Evolutionary conservation across 2,797 vertebrate species (phyloP).

Genomic region (Sciaenops ocellatus): DNA sequence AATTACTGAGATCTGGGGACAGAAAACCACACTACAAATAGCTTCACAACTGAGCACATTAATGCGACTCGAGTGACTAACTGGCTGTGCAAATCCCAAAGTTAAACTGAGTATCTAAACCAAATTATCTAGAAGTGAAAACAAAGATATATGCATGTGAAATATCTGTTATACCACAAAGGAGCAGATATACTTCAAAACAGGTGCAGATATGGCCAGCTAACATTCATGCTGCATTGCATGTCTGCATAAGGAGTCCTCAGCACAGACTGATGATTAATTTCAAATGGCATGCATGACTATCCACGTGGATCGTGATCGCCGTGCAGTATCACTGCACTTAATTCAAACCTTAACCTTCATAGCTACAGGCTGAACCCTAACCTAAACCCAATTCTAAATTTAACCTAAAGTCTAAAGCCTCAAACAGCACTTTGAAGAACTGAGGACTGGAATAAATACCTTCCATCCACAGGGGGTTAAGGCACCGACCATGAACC

Average conservation of each 20-base stretch:
- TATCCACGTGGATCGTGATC: too few species aligned
- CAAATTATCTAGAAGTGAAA: constrained; percentile 6
- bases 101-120: constrained; percentile 19
- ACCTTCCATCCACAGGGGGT: not conserved
- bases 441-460: not conserved
- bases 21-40: not conserved
- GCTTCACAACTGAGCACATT: not conserved
- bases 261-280: constrained; percentile 2
- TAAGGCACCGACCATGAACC: not conserved
- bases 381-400: not conserved
- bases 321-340: not conserved
- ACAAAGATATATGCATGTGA: not conserved
- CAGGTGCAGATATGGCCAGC: not conserved
- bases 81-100: not conserved
- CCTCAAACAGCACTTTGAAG: not conserved
- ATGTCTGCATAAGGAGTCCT: not conserved
- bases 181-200: accelerated
- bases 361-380: not conserved
- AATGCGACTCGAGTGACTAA: constrained; percentile 2
- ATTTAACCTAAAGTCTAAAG: not conserved
- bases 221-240: not conserved
- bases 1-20: constrained; percentile 3
- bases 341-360: not conserved
- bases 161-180: not conserved
- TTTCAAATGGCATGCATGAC: not conserved